phyloP scores from a whole-genome alignment of 2,113 vertebrate species.

The Telmatochromis sp. region DNA sequence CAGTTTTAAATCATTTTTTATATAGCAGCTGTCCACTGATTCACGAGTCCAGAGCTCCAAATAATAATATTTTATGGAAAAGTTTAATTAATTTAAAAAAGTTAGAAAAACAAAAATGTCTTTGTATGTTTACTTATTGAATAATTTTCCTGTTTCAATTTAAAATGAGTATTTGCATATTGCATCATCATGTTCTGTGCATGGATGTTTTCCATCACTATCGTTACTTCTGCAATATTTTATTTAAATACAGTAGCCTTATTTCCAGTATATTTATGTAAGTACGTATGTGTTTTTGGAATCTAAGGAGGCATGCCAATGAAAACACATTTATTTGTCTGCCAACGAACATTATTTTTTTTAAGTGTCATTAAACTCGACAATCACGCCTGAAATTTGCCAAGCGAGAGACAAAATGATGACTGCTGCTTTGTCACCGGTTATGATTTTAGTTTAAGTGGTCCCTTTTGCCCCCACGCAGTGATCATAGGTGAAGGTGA shows the following conservation, averaged over 20 bases:
- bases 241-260: not conserved
- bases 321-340: not conserved
- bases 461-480: not conserved
- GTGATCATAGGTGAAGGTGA: not conserved
- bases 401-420: not conserved
- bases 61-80: not conserved
- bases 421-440: not conserved
- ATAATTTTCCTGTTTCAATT: not conserved
- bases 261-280: not conserved
- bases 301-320: not conserved
- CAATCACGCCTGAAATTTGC: not conserved
- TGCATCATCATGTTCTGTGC: not conserved
- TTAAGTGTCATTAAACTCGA: not conserved
- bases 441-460: not conserved
- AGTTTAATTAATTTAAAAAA: not conserved
- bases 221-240: not conserved
- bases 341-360: rapidly evolving
- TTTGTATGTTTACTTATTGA: not conserved
- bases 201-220: not conserved
- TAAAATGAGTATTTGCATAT: not conserved
- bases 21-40: not conserved
- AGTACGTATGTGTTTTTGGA: not conserved
- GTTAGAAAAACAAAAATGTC: not conserved
- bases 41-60: not conserved
- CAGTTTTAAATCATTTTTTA: not conserved